Percentiles rank a stretch among this genome's conserved stretches.
These are phyloP conservation scores for Anticlea derivata DNA, from an alignment of 2,888 invertebrate species.

Conservation along the genomic window DNA sequence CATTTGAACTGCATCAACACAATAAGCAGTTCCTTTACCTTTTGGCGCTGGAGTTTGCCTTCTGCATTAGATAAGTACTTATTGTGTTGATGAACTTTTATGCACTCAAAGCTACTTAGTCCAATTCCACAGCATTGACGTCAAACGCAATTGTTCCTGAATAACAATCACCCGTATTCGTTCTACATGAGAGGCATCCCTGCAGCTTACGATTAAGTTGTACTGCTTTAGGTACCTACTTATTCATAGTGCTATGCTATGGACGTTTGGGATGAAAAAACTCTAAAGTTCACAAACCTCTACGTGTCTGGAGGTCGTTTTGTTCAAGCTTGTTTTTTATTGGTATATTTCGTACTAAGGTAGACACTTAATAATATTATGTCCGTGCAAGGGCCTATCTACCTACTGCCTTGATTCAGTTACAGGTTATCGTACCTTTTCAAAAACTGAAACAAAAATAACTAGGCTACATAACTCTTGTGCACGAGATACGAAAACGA, in stretches of 20 bases:
- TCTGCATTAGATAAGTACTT: conserved; percentile 8
- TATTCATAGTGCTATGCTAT: neutral
- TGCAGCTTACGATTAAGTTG: conserved; percentile 7
- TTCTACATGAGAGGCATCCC: conserved; percentile 33
- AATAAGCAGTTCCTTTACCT: conserved; percentile 5
- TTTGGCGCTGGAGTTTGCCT: conserved; percentile 8
- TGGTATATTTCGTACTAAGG: neutral
- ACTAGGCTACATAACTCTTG: conserved; percentile 40
- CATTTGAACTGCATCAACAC: conserved; percentile 2
- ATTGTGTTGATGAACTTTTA: conserved; percentile 23
- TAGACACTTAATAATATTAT: neutral
- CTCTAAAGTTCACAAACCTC: neutral
- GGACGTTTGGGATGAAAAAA: neutral
- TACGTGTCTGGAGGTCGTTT: neutral
- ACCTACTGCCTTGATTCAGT: conserved; percentile 7
- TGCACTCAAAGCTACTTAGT: conserved; percentile 31
- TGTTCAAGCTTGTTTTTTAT: neutral
- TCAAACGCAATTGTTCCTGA: conserved; percentile 48
- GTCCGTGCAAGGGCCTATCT: neutral
- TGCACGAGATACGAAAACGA: conserved; percentile 26
- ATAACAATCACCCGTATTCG: conserved; percentile 57
- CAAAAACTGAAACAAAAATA: conserved; percentile 24
- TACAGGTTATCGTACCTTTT: conserved; percentile 6
- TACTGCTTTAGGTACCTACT: conserved; percentile 5
- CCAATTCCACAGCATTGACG: conserved; percentile 53